Percentiles rank a stretch among this genome's conserved stretches.
Conservation (phyloP, 92 coral and sea anemone genomes). For the Palythoa grandiflora region DNA sequence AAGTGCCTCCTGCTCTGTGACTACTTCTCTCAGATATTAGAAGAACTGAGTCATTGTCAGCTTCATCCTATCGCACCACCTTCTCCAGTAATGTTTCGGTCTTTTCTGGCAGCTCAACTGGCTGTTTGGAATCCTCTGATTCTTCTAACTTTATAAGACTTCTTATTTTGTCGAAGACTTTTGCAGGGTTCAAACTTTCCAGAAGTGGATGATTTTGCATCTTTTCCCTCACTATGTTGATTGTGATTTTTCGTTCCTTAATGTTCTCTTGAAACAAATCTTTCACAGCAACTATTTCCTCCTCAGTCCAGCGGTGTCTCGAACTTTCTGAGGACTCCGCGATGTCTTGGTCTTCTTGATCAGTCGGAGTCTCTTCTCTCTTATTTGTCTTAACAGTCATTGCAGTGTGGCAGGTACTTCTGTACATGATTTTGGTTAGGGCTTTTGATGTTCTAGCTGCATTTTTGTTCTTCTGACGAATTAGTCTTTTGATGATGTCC, state of each 20-base stretch:
- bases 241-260: constrained; percentile 10
- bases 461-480: constrained; percentile 54
- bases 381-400: background rate
- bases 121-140: constrained; percentile 1
- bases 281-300: constrained; percentile 45
- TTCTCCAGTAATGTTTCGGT: constrained; percentile 43
- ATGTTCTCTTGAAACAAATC: constrained; percentile 28
- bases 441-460: constrained; percentile 61
- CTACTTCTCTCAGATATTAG: constrained; percentile 31
- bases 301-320: constrained; percentile 48
- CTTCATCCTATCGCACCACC: constrained; percentile 27
- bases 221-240: constrained; percentile 33
- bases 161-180: constrained; percentile 47
- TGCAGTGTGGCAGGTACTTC: constrained; percentile 5
- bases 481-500: constrained; percentile 50
- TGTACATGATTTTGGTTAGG: constrained; percentile 49
- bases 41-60: background rate
- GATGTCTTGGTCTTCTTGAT: constrained; percentile 26
- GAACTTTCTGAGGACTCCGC: constrained; percentile 3
- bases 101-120: constrained; percentile 29
- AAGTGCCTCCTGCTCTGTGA: constrained; percentile 38
- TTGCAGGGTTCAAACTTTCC: background rate
- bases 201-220: constrained; percentile 44
- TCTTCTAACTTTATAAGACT: constrained; percentile 2
- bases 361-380: constrained; percentile 7